Evolutionary conservation across 2,797 vertebrate genomes (phyloP).

Genomic region (Toxotes lorentzi): DNA sequence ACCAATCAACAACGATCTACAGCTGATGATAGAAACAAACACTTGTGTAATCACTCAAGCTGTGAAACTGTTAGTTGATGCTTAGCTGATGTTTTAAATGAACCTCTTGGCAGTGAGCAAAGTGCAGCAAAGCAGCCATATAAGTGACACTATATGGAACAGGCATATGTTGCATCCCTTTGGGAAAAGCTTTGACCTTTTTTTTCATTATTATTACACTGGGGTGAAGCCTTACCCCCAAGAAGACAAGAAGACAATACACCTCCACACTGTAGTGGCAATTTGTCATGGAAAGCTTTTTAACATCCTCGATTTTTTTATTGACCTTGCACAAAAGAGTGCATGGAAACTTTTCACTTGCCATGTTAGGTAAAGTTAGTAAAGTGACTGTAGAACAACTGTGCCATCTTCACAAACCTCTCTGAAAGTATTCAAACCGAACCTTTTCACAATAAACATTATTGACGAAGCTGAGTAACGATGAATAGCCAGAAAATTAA

Average conservation of each 20-base stretch:
- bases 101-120: conserved; percentile 17
- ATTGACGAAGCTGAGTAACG: conserved; percentile 77
- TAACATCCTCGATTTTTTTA: conserved; percentile 38
- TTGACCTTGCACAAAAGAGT: conserved; percentile 38
- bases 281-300: conserved; percentile 61
- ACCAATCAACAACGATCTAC: conserved; percentile 27
- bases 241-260: conserved; percentile 59
- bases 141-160: conserved; percentile 63
- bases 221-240: conserved; percentile 34
- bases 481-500: conserved; percentile 60
- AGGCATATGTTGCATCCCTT: conserved; percentile 59
- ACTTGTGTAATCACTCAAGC: conserved; percentile 32
- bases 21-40: conserved; percentile 35
- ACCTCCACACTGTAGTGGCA: conserved; percentile 34
- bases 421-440: conserved; percentile 41
- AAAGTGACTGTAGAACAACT: conserved; percentile 8
- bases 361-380: conserved; percentile 8
- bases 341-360: conserved; percentile 40
- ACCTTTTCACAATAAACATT: conserved; percentile 51
- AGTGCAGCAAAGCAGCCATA: conserved; percentile 43
- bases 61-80: conserved; percentile 37
- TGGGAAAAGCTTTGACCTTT: conserved; percentile 67
- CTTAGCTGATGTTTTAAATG: conserved; percentile 42
- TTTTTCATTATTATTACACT: conserved; percentile 57
- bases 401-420: conserved; percentile 19